phyloP scores from a whole-genome alignment of 2,797 vertebrate species.

The Halcyon chelicuti region DNA sequence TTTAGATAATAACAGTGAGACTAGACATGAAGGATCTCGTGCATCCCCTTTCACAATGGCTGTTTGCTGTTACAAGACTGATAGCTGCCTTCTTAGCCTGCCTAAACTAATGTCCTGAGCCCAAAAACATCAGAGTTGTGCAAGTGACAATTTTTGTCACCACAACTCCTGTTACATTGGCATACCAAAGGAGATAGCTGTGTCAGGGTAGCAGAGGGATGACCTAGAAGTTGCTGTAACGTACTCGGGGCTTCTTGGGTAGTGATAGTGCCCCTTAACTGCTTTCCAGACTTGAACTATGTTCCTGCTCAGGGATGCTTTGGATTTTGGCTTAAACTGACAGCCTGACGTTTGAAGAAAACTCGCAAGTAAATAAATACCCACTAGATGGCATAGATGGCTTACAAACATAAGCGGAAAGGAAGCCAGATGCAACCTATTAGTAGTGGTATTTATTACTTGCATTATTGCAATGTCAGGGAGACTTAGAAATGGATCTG shows the following conservation, averaged over 20 bases:
- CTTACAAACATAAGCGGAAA: not conserved
- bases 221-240: not conserved
- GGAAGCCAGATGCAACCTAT: not conserved
- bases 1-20: not conserved
- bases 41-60: not conserved
- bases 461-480: not conserved
- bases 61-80: not conserved
- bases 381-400: conserved; percentile 54
- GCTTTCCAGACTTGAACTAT: not conserved
- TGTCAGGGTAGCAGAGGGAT: not conserved
- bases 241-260: not conserved
- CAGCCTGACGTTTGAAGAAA: not conserved
- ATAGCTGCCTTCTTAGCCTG: not conserved
- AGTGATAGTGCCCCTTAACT: not conserved
- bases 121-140: not conserved
- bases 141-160: not conserved
- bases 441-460: not conserved
- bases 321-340: not conserved
- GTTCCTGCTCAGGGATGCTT: not conserved
- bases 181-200: not conserved
- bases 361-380: not conserved
- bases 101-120: not conserved
- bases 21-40: not conserved
- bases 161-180: not conserved
- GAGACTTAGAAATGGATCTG: not conserved